A percentile compares a stretch with the other conserved stretches of the same genome.
Evolutionary conservation across 2,797 vertebrate genomes (phyloP).

Genomic region (Mastacembelus armatus): DNA sequence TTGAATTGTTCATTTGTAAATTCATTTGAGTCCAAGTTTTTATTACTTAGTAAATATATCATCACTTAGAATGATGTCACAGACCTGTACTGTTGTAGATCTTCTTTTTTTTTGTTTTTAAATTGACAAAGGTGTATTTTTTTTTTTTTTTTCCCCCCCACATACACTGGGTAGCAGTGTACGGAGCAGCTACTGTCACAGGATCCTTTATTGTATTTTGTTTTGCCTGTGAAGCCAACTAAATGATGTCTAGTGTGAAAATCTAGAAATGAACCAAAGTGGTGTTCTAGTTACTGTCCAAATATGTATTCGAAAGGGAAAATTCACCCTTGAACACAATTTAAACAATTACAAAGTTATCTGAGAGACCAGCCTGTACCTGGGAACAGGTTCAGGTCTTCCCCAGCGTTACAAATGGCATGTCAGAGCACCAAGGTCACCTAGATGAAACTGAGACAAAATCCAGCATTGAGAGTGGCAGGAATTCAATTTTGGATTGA

Average conservation of each 20-base stretch:
- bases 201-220: slow-evolving; percentile 48
- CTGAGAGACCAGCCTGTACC: slow-evolving; percentile 19
- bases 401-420: not conserved
- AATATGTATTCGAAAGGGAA: slow-evolving; percentile 58
- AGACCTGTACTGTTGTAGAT: slow-evolving; percentile 70
- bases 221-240: slow-evolving; percentile 61
- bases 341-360: slow-evolving; percentile 14
- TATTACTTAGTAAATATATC: slow-evolving; percentile 70
- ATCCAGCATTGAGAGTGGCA: slow-evolving; percentile 10
- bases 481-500: slow-evolving; percentile 46
- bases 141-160: slow-evolving; percentile 1
- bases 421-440: slow-evolving; percentile 11
- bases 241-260: slow-evolving; percentile 71
- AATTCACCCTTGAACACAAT: slow-evolving; percentile 53
- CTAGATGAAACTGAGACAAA: slow-evolving; percentile 10
- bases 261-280: slow-evolving; percentile 82
- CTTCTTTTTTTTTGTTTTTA: slow-evolving; percentile 29
- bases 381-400: slow-evolving; percentile 15
- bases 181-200: slow-evolving; percentile 67
- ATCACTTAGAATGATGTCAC: slow-evolving; percentile 71
- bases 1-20: slow-evolving; percentile 60
- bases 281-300: slow-evolving; percentile 74
- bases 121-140: slow-evolving; percentile 45
- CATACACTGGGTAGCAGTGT: slow-evolving; percentile 56
- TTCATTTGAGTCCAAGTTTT: slow-evolving; percentile 55